Conservation (phyloP, 2,797 vertebrate genomes). For the Etheostoma perlongum region DNA sequence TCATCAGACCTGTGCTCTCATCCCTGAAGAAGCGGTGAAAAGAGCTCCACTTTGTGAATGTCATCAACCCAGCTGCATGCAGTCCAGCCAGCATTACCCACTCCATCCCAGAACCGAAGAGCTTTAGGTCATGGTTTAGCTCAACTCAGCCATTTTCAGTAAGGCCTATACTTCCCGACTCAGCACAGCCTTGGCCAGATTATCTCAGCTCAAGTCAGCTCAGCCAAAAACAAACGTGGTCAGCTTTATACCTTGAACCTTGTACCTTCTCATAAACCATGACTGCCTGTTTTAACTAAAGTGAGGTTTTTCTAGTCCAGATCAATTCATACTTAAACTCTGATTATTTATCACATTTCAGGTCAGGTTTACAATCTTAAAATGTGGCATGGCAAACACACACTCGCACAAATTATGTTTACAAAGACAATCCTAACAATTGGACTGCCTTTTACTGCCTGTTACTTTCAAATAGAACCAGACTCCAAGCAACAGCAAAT, state of each 20-base stretch:
- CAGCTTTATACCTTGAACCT: not conserved
- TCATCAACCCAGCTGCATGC: conserved; percentile 52
- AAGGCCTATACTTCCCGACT: conserved; percentile 27
- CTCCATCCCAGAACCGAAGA: conserved; percentile 30
- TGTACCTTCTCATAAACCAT: conserved; percentile 1
- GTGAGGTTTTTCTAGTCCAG: not conserved
- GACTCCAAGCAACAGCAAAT: conserved; percentile 49
- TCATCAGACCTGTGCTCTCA: conserved; percentile 59
- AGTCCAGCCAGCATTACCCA: conserved; percentile 34
- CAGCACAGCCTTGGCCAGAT: conserved; percentile 47
- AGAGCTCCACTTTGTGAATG: conserved; percentile 62
- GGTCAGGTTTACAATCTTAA: conserved; percentile 37
- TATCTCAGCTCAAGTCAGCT: conserved; percentile 37
- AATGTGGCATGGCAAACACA: conserved; percentile 47
- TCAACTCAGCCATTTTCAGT: conserved; percentile 39
- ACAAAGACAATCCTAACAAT: conserved; percentile 57
- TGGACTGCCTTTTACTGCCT: conserved; percentile 56
- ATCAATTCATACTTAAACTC: conserved; percentile 11
- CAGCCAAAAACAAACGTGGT: too few species aligned
- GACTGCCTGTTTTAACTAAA: conserved; percentile 6
- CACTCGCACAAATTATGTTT: conserved; percentile 64
- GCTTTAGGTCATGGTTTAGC: conserved; percentile 46
- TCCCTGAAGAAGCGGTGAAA: conserved; percentile 57
- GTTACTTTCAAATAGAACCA: conserved; percentile 64
- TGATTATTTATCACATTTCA: conserved; percentile 32